Evolutionary conservation across 2,797 vertebrate species (phyloP).

Genomic region (Takifugu rubripes): DNA sequence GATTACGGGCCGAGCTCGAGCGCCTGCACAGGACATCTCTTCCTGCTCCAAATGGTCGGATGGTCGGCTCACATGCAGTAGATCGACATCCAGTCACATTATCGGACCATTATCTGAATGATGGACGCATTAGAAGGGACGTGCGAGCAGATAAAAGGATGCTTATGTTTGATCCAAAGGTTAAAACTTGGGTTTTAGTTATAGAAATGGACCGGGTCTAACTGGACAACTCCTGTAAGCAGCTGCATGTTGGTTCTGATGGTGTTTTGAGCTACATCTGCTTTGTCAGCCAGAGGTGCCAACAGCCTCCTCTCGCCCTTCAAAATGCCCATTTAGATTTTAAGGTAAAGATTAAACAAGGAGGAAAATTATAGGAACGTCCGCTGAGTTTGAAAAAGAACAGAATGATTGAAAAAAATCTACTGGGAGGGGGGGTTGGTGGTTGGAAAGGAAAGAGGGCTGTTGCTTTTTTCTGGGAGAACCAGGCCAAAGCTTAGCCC

Average conservation of each 20-base stretch:
- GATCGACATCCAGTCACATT: too few relatives aligned
- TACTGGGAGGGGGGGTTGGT: conserved; percentile 14
- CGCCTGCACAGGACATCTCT: too few relatives aligned
- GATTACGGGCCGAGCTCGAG: too few relatives aligned
- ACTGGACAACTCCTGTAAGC: conserved; percentile 35
- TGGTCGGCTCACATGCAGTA: too few relatives aligned
- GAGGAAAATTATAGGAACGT: conserved; percentile 33
- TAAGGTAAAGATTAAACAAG: conserved; percentile 15
- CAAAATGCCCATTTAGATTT: conserved; percentile 32
- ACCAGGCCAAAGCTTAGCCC: conserved; percentile 40
- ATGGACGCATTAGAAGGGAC: conserved; percentile 3
- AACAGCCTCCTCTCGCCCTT: conserved; percentile 1
- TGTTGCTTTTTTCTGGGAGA: conserved; percentile 43
- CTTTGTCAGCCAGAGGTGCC: conserved; percentile 54
- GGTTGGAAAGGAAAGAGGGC: conserved; percentile 37
- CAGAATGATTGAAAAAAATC: conserved; percentile 44
- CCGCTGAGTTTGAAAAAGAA: conserved; percentile 47
- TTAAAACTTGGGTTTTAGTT: not conserved
- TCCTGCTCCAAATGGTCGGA: too few relatives aligned
- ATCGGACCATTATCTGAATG: too few relatives aligned
- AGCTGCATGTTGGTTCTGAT: conserved; percentile 47
- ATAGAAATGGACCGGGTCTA: conserved; percentile 12
- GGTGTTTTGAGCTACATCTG: conserved; percentile 59
- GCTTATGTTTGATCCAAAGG: conserved; percentile 2
- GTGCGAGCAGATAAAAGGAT: conserved; percentile 2